These are phyloP conservation scores for Montipora foliosa DNA, from an alignment of 64 coral and sea anemone species.

Conservation along the genomic window DNA sequence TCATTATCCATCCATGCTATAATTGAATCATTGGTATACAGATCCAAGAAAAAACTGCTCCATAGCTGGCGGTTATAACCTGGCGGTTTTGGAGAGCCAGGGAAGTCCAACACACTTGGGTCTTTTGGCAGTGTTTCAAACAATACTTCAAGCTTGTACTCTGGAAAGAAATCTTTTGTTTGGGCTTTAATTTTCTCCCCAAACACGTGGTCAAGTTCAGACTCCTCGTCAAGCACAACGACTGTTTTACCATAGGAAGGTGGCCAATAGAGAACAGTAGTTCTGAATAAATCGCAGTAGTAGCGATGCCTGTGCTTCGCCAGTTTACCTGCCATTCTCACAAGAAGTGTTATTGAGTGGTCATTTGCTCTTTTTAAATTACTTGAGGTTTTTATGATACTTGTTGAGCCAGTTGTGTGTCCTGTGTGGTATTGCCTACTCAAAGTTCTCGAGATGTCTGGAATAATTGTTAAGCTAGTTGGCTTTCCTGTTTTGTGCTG, in stretches of 20 bases:
- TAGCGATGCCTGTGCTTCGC: constrained; percentile 14
- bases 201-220: constrained; percentile 14
- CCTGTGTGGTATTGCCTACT: neutral
- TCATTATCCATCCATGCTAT: constrained; percentile 67
- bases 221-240: constrained; percentile 62
- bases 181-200: neutral
- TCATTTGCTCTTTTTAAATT: too few species aligned
- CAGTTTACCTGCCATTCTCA: constrained; percentile 35
- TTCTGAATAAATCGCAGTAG: constrained; percentile 44
- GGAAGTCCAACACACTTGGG: constrained; percentile 13
- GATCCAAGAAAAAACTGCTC: constrained; percentile 72
- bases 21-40: constrained; percentile 51
- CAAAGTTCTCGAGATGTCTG: too few species aligned
- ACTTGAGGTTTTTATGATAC: neutral
- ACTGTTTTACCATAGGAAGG: constrained; percentile 55
- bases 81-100: neutral
- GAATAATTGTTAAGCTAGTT: too few species aligned
- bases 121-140: constrained; percentile 55
- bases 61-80: constrained; percentile 69
- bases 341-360: neutral
- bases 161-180: constrained; percentile 12
- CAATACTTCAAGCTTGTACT: constrained; percentile 51
- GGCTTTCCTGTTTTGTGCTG: too few species aligned
- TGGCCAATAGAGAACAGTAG: constrained; percentile 49
- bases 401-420: neutral